Conservation (phyloP, 2,888 invertebrate species). For the Hirudinaria manillensis region DNA sequence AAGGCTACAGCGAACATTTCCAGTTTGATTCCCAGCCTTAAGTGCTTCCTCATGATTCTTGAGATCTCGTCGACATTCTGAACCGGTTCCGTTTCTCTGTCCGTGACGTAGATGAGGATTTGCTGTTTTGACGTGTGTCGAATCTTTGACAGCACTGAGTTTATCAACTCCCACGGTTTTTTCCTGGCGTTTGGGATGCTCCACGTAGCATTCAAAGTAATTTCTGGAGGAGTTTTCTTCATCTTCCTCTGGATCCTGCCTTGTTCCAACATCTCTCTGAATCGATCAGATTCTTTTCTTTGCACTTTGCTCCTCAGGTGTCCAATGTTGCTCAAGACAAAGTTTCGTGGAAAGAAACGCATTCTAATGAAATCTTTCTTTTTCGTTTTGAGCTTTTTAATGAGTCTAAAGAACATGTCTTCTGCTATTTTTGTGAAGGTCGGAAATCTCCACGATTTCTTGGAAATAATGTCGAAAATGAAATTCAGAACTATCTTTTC, state of each 20-base stretch:
- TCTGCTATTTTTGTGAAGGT: conserved; percentile 17
- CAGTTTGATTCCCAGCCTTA: conserved; percentile 1
- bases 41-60: conserved; percentile 4
- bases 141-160: not conserved
- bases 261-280: not conserved
- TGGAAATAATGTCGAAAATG: conserved; percentile 23
- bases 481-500: conserved; percentile 13
- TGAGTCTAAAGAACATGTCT: conserved; percentile 11
- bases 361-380: conserved; percentile 4
- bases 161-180: conserved; percentile 17
- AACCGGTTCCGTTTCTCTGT: not conserved
- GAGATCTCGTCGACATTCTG: not conserved
- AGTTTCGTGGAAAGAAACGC: conserved; percentile 2
- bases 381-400: not conserved
- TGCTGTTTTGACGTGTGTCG: conserved; percentile 12
- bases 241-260: not conserved
- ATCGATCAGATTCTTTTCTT: not conserved
- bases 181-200: not conserved
- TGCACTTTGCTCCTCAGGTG: not conserved
- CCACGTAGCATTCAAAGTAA: not conserved
- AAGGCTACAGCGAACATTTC: conserved; percentile 13
- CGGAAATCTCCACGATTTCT: conserved; percentile 26
- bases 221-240: conserved; percentile 4
- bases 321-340: not conserved
- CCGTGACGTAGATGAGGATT: conserved; percentile 21